Evolutionary conservation across 2,888 invertebrate genomes (phyloP).

Genomic region (Lamellibrachia columna): DNA sequence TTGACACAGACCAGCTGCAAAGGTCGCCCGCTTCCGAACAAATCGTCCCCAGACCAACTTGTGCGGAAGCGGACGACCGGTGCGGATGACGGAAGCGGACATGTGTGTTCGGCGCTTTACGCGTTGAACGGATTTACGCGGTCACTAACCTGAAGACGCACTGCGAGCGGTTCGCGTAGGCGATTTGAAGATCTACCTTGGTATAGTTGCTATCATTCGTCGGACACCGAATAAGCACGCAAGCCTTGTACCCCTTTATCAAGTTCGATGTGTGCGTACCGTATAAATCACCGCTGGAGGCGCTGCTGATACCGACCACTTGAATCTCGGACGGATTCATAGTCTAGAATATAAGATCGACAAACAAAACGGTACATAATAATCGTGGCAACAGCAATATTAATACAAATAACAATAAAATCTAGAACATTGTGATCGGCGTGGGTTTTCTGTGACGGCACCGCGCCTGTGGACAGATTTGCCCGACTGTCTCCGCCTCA

Average conservation of each 20-base stretch:
- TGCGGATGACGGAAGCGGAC: too few relatives aligned
- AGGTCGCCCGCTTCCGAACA: too few relatives aligned
- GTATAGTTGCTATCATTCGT: neutral
- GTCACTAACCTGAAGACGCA: neutral
- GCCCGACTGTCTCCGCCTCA: too few relatives aligned
- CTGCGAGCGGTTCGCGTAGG: neutral
- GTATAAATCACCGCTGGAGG: neutral
- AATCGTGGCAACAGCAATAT: too few relatives aligned
- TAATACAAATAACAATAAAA: too few relatives aligned
- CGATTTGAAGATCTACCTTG: neutral
- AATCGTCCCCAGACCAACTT: too few relatives aligned
- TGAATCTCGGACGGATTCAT: neutral
- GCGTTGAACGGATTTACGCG: neutral
- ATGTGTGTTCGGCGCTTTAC: too few relatives aligned
- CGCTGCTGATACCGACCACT: neutral
- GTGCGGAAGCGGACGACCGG: too few relatives aligned
- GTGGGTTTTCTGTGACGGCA: too few relatives aligned
- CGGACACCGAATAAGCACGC: neutral
- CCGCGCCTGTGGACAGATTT: too few relatives aligned
- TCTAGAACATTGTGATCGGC: too few relatives aligned
- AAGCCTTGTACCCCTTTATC: neutral
- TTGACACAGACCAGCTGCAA: too few relatives aligned
- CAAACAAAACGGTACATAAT: neutral
- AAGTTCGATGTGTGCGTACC: neutral
- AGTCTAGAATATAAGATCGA: neutral